phyloP scores from a whole-genome alignment of 2,797 vertebrate genomes.

The Protonibea diacanthus region DNA sequence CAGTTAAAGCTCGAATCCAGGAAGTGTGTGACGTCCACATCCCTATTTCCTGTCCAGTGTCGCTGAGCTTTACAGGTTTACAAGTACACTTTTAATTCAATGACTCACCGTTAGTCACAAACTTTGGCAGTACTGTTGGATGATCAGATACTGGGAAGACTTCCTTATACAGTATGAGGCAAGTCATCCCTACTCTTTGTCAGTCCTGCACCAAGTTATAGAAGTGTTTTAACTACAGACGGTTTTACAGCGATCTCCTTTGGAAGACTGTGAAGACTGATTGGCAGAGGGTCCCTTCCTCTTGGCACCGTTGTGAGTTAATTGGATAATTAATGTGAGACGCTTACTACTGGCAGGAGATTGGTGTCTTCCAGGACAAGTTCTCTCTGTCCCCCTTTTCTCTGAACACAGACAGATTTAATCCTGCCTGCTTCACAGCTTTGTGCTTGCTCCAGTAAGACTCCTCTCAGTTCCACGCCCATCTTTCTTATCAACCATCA shows the following conservation, averaged over 20 bases:
- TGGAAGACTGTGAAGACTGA: constrained; percentile 1
- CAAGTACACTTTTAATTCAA: constrained; percentile 31
- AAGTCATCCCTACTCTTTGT: background rate
- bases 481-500: background rate
- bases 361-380: constrained; percentile 16
- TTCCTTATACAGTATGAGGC: background rate
- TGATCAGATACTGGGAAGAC: constrained; percentile 12
- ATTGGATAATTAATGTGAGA: constrained; percentile 7
- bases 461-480: background rate
- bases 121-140: constrained; percentile 4
- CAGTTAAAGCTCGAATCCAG: constrained; percentile 52
- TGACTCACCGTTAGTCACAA: constrained; percentile 30
- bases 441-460: constrained; percentile 1
- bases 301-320: constrained; percentile 2
- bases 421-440: background rate
- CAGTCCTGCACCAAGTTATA: background rate
- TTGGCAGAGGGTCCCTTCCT: background rate
- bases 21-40: constrained; percentile 47
- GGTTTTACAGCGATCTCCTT: background rate
- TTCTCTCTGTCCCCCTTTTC: constrained; percentile 8
- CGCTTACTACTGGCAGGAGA: constrained; percentile 5
- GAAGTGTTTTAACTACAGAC: background rate
- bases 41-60: constrained; percentile 38
- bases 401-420: background rate
- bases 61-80: constrained; percentile 24